Base-by-base conservation (phyloP, 2,797 vertebrate genomes). In the Brotula barbata region DNA sequence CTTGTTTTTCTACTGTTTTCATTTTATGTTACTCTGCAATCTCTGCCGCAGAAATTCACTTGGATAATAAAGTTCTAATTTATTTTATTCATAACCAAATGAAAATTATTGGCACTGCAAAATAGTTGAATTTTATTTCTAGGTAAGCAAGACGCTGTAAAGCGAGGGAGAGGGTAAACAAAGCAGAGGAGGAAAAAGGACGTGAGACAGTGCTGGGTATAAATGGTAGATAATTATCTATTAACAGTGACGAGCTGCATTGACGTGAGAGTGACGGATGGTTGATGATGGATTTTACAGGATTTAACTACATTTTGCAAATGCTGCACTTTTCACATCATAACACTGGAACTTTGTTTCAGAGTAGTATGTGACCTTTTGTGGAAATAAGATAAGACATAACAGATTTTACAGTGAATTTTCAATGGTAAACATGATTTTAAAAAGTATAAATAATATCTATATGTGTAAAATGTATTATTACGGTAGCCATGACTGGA, bases 221-320 rank as follows among this genome's bases (percentile, higher is more conserved):
- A 77, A 74, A 78, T 74, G 52, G 61, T 47, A 19, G 50, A 81
- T 81, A 77, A 78, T 73, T 75, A 62, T 70, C 33, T 52, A 6
- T n/a, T n/a, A n/a, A n/a, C n/a, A n/a, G n/a, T n/a, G n/a, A n/a
- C n/a, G n/a, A n/a, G n/a, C 15, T 39, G 46, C 1, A 1, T 13
- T 62, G 17, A 77, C 69, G 46, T 39, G 63, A 59, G 41, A 40
- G 68, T 65, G 69, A 56, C 50, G n/a, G 52, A 75, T 51, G 41
- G 36, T 23, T 14, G 48, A 66, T 28, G 25, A 3, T 28, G 25
- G 3, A 7, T 28, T 5, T 3, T 28, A n/a, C 6, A 21, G 23
- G 10, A 19, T 13, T 12, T 15, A 19, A 41, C 12, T 5, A 7
- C 3, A 10, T 28, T 28, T 28, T 28, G 25, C 25, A 28, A 28